Base-by-base conservation (phyloP, 2,113 vertebrate genomes). In the Pseudolaguvia tuberculata region DNA sequence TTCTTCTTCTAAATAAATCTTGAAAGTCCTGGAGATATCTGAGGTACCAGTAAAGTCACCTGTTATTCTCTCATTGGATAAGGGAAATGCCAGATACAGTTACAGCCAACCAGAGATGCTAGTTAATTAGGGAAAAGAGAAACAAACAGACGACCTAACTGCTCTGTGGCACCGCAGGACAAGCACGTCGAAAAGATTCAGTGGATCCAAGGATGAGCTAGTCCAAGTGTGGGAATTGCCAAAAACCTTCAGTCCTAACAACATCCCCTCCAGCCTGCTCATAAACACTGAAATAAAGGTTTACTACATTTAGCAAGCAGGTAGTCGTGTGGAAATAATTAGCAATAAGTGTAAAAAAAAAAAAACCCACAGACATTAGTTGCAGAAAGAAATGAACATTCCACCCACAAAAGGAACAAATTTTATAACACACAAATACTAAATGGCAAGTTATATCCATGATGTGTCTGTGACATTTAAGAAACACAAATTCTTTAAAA, bases 271-370 rank as follows among this genome's bases (percentile, higher is more conserved):
- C 18, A 27, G 10, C 35, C 8, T 45, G 25, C 35, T 73, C 72
- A 15, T 45, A 45, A 39, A 66, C 72, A 66, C 35, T 29, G 23
- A 23, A 39, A 29, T 55, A 39, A n/a, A 61, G 8, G 15, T 47
- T 47, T 45, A 55, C 20, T 25, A 17, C n/a, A 29, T 1, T 2
- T 10, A 66, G 23, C 10, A 55, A 52, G 72, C 27, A 18, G 58
- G 59, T 53, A 39, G 59, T 53, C 23, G 50, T 65, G 61, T 56
- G 73, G 18, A 56, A 74, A 66, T 66, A 53, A 13, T 72, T 14
- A 50, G 25, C 2, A 47, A 35, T 29, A 39, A 1, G 29, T 65
- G 25, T 27, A 52, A 52, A 39, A 31, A 29, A 59, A 27, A 31
- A 35, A 35, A 35, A 35, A 35, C 31, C 31, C 11, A 61, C 42